These are phyloP conservation scores for Spinibarbus caldwelli DNA, from an alignment of 2,797 vertebrate species.

Conservation along the genomic window DNA sequence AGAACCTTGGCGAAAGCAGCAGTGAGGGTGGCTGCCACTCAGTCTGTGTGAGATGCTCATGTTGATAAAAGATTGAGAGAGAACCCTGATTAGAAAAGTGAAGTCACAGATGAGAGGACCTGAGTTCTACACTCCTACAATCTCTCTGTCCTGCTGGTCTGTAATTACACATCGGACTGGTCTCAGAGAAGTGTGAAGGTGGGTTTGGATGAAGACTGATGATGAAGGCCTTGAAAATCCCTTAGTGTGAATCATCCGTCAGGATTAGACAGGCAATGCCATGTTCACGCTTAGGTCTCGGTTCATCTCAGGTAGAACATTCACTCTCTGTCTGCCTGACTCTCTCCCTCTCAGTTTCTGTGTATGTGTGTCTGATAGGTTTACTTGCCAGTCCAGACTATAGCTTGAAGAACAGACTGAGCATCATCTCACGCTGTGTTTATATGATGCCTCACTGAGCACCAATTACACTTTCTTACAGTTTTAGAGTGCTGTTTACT, in stretches of 20 bases:
- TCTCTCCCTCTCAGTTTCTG: background rate
- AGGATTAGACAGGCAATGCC: constrained; percentile 47
- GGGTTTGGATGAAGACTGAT: constrained; percentile 45
- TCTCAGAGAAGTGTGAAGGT: constrained; percentile 26
- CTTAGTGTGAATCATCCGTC: constrained; percentile 40
- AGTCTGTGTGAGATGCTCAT: constrained; percentile 1
- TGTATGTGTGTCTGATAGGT: background rate
- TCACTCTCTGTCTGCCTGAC: background rate
- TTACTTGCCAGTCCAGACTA: background rate
- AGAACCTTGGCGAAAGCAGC: background rate
- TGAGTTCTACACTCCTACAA: background rate
- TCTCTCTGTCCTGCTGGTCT: constrained; percentile 8
- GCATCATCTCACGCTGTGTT: background rate
- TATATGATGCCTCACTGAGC: background rate
- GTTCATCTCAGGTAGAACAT: constrained; percentile 13
- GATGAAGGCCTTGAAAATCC: constrained; percentile 38
- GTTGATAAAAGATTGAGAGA: constrained; percentile 37
- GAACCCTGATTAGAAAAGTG: constrained; percentile 26
- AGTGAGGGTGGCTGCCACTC: constrained; percentile 1
- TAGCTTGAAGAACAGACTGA: background rate
- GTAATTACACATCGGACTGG: constrained; percentile 44
- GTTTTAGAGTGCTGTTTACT: background rate
- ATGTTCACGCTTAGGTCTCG: constrained; percentile 28
- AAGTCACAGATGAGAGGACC: constrained; percentile 25
- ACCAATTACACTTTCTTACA: background rate